phyloP scores from a whole-genome alignment of 2,113 vertebrate genomes.

The Lepisosteus oculatus region DNA sequence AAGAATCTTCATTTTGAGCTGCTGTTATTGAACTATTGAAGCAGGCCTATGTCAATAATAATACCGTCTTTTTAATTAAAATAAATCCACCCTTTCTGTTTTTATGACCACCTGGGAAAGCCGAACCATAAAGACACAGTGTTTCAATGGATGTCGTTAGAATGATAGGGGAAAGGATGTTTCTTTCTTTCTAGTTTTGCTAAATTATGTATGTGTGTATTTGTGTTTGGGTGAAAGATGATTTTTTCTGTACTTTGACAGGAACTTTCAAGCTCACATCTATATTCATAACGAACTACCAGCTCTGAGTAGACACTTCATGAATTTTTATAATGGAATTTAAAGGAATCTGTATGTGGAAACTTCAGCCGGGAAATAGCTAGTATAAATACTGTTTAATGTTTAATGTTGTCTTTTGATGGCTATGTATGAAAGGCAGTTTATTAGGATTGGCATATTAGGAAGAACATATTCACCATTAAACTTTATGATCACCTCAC shows the following conservation, averaged over 20 bases:
- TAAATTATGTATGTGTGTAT: neutral
- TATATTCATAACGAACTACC: neutral
- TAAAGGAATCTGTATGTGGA: slow-evolving; percentile 2
- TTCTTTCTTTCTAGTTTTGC: slow-evolving; percentile 42
- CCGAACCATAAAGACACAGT: slow-evolving; percentile 34
- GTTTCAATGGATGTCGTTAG: slow-evolving; percentile 53
- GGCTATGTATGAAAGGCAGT: slow-evolving; percentile 11
- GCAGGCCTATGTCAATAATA: slow-evolving; percentile 54
- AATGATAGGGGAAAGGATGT: slow-evolving; percentile 25
- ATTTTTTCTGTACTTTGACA: neutral
- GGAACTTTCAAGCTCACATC: too few species aligned
- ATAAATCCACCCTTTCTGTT: slow-evolving; percentile 55
- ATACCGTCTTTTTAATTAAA: slow-evolving; percentile 62
- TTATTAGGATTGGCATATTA: slow-evolving; percentile 20
- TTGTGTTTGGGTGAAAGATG: neutral
- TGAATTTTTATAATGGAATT: slow-evolving; percentile 20
- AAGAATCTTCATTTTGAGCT: slow-evolving; percentile 30
- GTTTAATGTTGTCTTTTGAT: slow-evolving; percentile 27
- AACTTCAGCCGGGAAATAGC: neutral
- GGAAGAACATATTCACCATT: slow-evolving; percentile 24
- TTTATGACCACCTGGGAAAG: slow-evolving; percentile 31
- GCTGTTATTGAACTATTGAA: neutral
- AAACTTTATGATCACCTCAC: slow-evolving; percentile 39
- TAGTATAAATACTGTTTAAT: slow-evolving; percentile 35
- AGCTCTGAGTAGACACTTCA: slow-evolving; percentile 8